phyloP scores from a whole-genome alignment of 2,888 invertebrate genomes.

The Volucella inanis region DNA sequence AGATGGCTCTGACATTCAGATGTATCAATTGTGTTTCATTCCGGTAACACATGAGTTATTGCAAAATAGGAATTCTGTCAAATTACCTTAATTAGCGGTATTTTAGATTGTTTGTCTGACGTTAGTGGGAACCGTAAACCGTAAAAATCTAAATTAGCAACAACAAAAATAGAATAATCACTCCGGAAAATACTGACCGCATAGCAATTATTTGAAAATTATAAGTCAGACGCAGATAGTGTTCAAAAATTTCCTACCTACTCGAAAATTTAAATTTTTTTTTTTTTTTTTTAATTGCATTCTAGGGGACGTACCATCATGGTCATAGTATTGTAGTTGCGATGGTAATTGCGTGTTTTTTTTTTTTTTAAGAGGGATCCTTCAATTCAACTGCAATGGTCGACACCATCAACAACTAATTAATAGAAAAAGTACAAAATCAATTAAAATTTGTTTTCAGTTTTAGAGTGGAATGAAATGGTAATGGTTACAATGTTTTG shows the following conservation, averaged over 20 bases:
- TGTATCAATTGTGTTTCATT: neutral
- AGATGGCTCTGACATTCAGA: neutral
- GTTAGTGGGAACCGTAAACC: neutral
- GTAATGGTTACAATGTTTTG: too few species aligned
- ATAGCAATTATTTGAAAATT: constrained; percentile 12
- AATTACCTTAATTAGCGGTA: constrained; percentile 14
- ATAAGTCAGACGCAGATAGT: neutral
- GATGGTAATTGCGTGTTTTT: constrained; percentile 25
- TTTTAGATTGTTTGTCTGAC: neutral
- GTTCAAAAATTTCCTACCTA: neutral
- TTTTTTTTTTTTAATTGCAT: neutral
- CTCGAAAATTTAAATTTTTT: neutral
- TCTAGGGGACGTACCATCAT: neutral
- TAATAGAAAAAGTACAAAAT: constrained; percentile 35
- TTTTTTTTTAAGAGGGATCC: constrained; percentile 30
- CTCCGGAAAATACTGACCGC: too few species aligned
- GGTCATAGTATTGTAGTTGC: neutral
- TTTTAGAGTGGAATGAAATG: too few species aligned
- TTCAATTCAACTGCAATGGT: neutral
- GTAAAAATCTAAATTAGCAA: neutral
- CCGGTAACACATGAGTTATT: neutral
- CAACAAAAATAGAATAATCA: neutral
- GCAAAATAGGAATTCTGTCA: neutral
- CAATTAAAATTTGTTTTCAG: neutral
- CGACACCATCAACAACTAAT: constrained; percentile 35